These are phyloP conservation scores for Peromyscus leucopus DNA, from an alignment of 2,113 vertebrate genomes.

Conservation along the genomic window DNA sequence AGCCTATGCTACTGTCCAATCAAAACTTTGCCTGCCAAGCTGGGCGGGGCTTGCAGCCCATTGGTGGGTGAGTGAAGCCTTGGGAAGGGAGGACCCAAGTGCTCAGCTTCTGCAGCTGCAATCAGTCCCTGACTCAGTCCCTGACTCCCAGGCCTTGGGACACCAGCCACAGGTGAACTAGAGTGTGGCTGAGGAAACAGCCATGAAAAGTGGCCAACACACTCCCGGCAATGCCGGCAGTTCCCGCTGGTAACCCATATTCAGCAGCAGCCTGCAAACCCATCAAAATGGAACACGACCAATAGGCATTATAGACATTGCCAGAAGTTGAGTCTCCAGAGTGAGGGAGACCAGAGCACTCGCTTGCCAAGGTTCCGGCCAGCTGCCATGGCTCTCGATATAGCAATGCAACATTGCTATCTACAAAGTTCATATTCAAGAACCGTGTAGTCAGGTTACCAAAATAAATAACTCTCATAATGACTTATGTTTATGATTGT, in stretches of 20 bases:
- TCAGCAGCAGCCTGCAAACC: slow-evolving; percentile 41
- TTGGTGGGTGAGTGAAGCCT: neutral
- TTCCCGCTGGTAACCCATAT: neutral
- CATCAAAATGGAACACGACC: slow-evolving; percentile 46
- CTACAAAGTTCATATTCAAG: neutral
- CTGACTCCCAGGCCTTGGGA: neutral
- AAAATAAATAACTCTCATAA: neutral
- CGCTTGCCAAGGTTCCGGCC: neutral
- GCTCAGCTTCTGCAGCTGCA: neutral
- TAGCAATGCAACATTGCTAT: neutral
- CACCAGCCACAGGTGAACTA: neutral
- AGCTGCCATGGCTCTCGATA: neutral
- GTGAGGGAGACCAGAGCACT: neutral
- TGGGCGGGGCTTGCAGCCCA: neutral
- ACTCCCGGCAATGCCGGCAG: neutral
- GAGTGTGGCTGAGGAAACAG: neutral
- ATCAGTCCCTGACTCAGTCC: no score
- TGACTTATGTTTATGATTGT: neutral
- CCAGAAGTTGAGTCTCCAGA: slow-evolving; percentile 11
- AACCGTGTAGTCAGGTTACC: neutral
- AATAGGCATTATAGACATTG: neutral
- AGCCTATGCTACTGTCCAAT: accelerated
- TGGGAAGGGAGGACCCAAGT: neutral
- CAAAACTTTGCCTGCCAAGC: neutral
- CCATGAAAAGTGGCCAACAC: slow-evolving; percentile 44